phyloP scores from a whole-genome alignment of 64 coral and sea anemone genomes.

The Astreopora myriophthalma region DNA sequence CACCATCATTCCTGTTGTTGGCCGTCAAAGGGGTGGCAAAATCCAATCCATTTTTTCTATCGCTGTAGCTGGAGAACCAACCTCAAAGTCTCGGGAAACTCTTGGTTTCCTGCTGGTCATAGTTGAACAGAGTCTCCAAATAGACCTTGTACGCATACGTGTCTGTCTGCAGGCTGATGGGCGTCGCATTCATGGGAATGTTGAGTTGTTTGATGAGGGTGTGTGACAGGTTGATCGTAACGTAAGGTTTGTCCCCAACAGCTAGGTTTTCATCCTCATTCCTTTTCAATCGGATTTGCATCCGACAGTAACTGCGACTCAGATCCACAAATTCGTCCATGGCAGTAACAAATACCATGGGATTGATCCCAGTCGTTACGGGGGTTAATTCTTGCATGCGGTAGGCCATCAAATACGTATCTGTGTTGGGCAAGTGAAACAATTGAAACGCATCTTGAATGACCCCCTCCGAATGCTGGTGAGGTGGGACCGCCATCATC shows the following conservation, averaged over 20 bases:
- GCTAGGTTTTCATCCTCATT: neutral
- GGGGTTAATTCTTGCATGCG: neutral
- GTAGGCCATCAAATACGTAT: neutral
- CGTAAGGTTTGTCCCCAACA: neutral
- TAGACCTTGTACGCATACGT: neutral
- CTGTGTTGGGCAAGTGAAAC: neutral
- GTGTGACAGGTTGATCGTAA: neutral
- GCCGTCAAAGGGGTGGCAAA: no score
- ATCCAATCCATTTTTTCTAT: no score
- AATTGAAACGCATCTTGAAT: neutral
- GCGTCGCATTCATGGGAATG: conserved; percentile 1
- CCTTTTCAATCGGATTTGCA: neutral
- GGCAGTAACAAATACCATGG: conserved; percentile 6
- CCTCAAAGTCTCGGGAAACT: neutral
- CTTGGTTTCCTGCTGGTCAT: neutral
- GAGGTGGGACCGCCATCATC: no score
- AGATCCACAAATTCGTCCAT: conserved; percentile 30
- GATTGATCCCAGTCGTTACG: neutral
- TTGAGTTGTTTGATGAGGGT: conserved; percentile 20
- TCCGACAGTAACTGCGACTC: neutral
- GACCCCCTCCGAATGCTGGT: no score
- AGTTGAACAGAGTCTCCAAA: conserved; percentile 34
- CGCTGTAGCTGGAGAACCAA: no score
- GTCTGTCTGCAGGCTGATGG: conserved; percentile 10
- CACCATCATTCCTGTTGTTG: no score